Evolutionary conservation across 2,888 invertebrate genomes (phyloP), one percentile per base, ranked within the genome.

Genomic region (Eilema sororculum): DNA sequence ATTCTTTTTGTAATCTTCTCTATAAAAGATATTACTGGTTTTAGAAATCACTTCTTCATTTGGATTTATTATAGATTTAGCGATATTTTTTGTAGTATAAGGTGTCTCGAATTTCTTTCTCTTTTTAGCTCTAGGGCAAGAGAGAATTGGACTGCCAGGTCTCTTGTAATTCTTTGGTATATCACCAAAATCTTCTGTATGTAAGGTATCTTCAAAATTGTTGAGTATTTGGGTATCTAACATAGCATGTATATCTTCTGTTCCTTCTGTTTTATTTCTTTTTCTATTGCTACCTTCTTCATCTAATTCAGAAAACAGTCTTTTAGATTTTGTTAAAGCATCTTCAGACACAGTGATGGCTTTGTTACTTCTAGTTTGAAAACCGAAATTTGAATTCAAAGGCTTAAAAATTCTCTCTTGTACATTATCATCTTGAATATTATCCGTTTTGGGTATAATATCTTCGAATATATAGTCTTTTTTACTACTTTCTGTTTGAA

Each of bases 81-180:
- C 61, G 16, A 72, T n/a, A 69, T 57, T 71, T n/a, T 82, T 76
- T 10, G 69, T 73, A 76, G 77, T 87, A 70, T 91, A 91, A 12
- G 94, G 94, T 2, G 88, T 89, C 82, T 90, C 87, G 60, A 94
- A 93, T 81, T 79, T 82, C 24, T 78, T 92, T 22, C 86, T 81
- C 70, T 81, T 92, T 66, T 94, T 95, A 1, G 92, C 90, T 82
- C 82, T 91, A 0, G 93, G 91, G 78, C 93, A 95, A 0, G 89
- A 90, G 0, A 95, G 73, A 59, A 95, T 94, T 1, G 95, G 95
- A 64, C 95, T 94, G 0, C 88, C 89, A 0, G 93, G 88, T 80
- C 94, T 85, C 81, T 93, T 93, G 0, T 84, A 81, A 60, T 79
- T 80, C 60, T 75, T 81, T 2, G 87, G 85, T 9, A 86, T 83